Evolutionary conservation across 2,888 invertebrate species (phyloP).

Genomic region (Argyra leucocephala): DNA sequence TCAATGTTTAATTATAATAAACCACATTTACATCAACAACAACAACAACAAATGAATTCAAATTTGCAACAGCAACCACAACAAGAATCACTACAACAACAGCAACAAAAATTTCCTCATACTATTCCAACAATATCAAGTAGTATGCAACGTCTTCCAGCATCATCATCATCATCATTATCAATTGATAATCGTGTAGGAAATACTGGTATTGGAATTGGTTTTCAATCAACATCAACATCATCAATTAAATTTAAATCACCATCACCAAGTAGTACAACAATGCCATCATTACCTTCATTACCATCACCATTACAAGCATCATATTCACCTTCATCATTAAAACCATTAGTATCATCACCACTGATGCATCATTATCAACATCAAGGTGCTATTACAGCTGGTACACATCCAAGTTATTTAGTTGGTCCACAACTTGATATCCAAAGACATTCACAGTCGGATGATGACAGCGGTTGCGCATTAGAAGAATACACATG

Average conservation of each 20-base stretch:
- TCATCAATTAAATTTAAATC: slow-evolving; percentile 19
- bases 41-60: slow-evolving; percentile 21
- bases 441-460: slow-evolving; percentile 79
- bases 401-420: slow-evolving; percentile 35
- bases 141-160: slow-evolving; percentile 13
- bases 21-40: slow-evolving; percentile 22
- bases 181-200: slow-evolving; percentile 14
- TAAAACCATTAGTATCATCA: slow-evolving; percentile 38
- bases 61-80: slow-evolving; percentile 19
- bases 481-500: slow-evolving; percentile 97
- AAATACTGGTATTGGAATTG: background rate
- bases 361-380: slow-evolving; percentile 39
- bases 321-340: slow-evolving; percentile 31
- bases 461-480: slow-evolving; percentile 98
- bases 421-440: slow-evolving; percentile 47
- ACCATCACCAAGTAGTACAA: background rate
- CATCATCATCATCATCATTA: slow-evolving; percentile 28
- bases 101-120: slow-evolving; percentile 16
- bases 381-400: background rate
- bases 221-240: slow-evolving; percentile 16
- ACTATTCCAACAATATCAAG: background rate
- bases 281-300: slow-evolving; percentile 11
- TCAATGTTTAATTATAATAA: slow-evolving; percentile 23
- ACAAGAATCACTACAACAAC: slow-evolving; percentile 23
- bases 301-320: slow-evolving; percentile 25